Evolutionary conservation across 2,797 vertebrate species (phyloP).

Genomic region (Podargus strigoides): DNA sequence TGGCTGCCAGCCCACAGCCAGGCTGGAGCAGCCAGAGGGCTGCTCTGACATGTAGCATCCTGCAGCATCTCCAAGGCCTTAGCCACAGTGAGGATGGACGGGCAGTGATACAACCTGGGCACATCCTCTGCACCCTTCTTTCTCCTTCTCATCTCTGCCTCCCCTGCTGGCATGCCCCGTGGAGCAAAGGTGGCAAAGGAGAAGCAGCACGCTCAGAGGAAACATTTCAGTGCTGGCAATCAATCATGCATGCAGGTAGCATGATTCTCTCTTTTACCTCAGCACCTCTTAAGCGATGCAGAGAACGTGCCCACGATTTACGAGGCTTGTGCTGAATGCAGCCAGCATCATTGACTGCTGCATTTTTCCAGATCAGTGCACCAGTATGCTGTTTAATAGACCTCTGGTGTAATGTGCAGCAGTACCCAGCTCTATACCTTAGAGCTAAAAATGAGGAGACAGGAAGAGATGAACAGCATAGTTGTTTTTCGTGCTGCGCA

Average conservation of each 20-base stretch:
- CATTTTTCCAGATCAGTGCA: conserved; percentile 54
- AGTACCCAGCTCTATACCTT: background rate
- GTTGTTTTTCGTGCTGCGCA: background rate
- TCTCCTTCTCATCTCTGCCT: background rate
- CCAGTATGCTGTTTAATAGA: conserved; percentile 61
- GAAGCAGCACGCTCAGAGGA: rapidly evolving
- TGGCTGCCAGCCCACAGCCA: background rate
- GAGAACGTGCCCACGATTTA: conserved; percentile 23
- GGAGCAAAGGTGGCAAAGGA: background rate
- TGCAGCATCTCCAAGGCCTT: background rate
- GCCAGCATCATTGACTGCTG: conserved; percentile 33
- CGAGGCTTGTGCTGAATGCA: background rate
- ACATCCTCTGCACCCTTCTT: background rate
- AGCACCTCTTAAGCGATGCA: background rate
- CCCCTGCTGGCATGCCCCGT: background rate
- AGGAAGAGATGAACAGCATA: conserved; percentile 7
- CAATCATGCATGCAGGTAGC: background rate
- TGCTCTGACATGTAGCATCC: background rate
- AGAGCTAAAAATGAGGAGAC: conserved; percentile 34
- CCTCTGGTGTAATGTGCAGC: conserved; percentile 37
- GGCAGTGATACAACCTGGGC: background rate
- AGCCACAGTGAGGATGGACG: rapidly evolving
- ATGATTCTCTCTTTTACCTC: conserved; percentile 9
- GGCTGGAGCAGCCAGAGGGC: background rate
- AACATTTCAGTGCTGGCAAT: background rate